Evolutionary conservation across 2,797 vertebrate genomes (phyloP), one percentile per base, ranked within the genome.

Genomic region (Pterois miles): DNA sequence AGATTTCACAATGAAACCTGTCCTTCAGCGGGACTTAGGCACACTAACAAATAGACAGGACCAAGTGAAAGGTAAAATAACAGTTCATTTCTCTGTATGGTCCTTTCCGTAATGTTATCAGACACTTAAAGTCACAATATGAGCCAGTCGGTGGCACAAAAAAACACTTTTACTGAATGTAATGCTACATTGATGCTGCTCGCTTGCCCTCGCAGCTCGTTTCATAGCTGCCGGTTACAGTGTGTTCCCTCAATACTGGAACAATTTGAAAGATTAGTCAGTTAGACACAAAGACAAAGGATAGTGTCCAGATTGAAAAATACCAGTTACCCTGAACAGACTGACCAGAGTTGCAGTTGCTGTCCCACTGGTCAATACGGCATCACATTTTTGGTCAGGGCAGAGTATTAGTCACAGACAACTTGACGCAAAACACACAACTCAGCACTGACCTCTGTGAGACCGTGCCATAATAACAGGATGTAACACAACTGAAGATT

Each of bases 321-420:
- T 48, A n/a, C 46, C 20, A n/a, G 46, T 48, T 48, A 20, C 46
- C 46, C 46, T 48, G n/a, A 66, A 65, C 86, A 76, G 76, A 85
- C 83, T 60, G 65, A 80, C 48, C 74, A 50, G 76, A 38, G 54
- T 69, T 78, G 76, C 72, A 68, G 73, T 68, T 59, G 48, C 68
- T 69, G 65, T 27, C 5, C 25, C 2, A 14, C 81, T 33, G 56
- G 60, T 88, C 85, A 82, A 83, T 87, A 86, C 71, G 40, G 66
- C 83, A 77, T 86, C 80, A 83, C 83, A 70, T 71, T 75, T 23
- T 59, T 69, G 48, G 76, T 85, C 86, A 88, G 76, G 83, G 75
- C 84, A 79, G 54, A 58, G 36, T 18, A 6, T 56, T 29, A 13
- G 40, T 46, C 53, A 43, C 54, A 63, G 2, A 40, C 71, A 69